These are phyloP conservation scores for Felis catus DNA, from an alignment of 2,113 vertebrate species.

Conservation along the genomic window DNA sequence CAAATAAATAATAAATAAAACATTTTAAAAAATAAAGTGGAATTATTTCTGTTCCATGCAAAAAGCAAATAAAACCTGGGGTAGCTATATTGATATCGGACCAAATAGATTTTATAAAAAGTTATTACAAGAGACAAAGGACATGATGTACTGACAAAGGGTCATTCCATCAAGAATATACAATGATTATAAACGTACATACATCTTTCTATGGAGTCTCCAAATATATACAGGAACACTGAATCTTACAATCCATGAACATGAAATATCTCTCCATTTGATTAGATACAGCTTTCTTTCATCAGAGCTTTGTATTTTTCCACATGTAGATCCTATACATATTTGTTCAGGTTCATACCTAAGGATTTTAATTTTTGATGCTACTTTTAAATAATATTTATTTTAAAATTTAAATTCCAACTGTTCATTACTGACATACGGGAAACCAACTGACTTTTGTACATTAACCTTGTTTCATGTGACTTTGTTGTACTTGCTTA, in stretches of 20 bases:
- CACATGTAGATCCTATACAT: background rate
- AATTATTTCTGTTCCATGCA: background rate
- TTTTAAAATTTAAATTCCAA: background rate
- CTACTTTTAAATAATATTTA: background rate
- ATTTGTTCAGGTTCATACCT: background rate
- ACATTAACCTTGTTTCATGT: background rate
- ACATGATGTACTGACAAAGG: background rate
- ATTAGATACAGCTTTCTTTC: no score
- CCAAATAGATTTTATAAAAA: background rate
- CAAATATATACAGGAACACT: no score
- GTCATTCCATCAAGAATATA: no score
- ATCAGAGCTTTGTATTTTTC: background rate
- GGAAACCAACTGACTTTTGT: background rate
- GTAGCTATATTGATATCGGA: background rate
- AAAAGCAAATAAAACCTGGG: background rate
- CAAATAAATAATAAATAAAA: background rate
- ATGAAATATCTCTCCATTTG: no score
- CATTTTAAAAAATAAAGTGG: background rate
- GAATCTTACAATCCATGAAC: no score
- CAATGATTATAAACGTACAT: no score
- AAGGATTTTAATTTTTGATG: background rate
- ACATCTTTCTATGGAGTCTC: no score
- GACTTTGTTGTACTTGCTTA: background rate
- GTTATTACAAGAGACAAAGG: background rate
- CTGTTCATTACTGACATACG: background rate